A percentile compares a stretch with the other conserved stretches of the same genome.
Evolutionary conservation across 2,113 vertebrate genomes (phyloP).

Genomic region (Thalassoma bifasciatum): DNA sequence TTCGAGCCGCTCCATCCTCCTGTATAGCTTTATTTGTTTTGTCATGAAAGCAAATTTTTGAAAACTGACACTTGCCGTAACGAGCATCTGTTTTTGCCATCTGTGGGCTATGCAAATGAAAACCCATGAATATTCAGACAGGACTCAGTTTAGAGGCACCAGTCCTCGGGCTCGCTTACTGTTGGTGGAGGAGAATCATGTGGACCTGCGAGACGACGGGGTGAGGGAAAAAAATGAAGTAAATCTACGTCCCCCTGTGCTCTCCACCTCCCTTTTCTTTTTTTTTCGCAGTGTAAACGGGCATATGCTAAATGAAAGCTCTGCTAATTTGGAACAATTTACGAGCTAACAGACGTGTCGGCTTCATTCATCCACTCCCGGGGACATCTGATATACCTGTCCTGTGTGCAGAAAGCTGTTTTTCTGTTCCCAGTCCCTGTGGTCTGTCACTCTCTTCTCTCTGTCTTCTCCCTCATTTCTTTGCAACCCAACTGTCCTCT

Average conservation of each 20-base stretch:
- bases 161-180: slow-evolving; percentile 75
- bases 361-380: slow-evolving; percentile 46
- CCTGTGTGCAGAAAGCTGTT: slow-evolving; percentile 5
- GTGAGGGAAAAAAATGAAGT: slow-evolving; percentile 41
- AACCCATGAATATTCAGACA: slow-evolving; percentile 84
- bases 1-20: slow-evolving; percentile 71
- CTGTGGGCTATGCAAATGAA: slow-evolving; percentile 82
- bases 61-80: slow-evolving; percentile 79
- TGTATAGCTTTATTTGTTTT: slow-evolving; percentile 84
- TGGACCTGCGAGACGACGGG: slow-evolving; percentile 40
- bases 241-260: slow-evolving; percentile 62
- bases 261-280: slow-evolving; percentile 55
- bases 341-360: slow-evolving; percentile 61
- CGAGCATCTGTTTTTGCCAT: slow-evolving; percentile 83
- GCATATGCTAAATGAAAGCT: slow-evolving; percentile 79
- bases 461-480: slow-evolving; percentile 6
- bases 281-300: slow-evolving; percentile 46
- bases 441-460: neutral
- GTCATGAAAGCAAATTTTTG: slow-evolving; percentile 82
- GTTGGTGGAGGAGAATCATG: slow-evolving; percentile 67
- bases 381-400: slow-evolving; percentile 60
- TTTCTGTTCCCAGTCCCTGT: slow-evolving; percentile 11
- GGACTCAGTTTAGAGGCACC: slow-evolving; percentile 71
- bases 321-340: slow-evolving; percentile 78
- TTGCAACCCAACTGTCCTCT: neutral